A percentile compares a stretch with the other conserved stretches of the same genome.
Evolutionary conservation across 1,140 invertebrate species (phyloP).

Genomic region (Centruroides sculpturatus): DNA sequence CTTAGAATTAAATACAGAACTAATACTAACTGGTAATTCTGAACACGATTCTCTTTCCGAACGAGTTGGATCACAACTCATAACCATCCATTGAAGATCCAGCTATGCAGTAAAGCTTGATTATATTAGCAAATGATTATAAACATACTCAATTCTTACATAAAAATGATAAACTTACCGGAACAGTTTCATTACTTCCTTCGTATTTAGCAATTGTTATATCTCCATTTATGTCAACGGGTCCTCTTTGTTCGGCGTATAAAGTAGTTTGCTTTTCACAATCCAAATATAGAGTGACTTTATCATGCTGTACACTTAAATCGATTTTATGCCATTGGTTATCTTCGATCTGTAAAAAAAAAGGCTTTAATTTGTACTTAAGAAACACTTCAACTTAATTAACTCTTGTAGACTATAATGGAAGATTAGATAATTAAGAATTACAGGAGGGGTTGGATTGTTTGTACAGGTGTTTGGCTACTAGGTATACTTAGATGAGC

Average conservation of each 20-base stretch:
- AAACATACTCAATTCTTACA: neutral
- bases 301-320: conserved; percentile 49
- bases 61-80: conserved; percentile 57
- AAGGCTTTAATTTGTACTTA: conserved; percentile 1
- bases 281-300: conserved; percentile 51
- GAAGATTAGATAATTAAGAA: no score
- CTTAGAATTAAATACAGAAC: no score
- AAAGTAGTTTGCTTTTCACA: conserved; percentile 37
- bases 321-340: conserved; percentile 67
- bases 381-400: neutral
- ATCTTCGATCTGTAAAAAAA: conserved; percentile 48
- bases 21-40: conserved; percentile 40
- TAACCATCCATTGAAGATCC: conserved; percentile 63
- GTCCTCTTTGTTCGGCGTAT: conserved; percentile 37
- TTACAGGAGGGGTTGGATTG: no score
- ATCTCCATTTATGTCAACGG: conserved; percentile 48
- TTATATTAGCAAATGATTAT: conserved; percentile 4
- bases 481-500: no score
- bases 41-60: conserved; percentile 52
- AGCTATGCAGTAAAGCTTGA: conserved; percentile 37
- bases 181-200: conserved; percentile 39
- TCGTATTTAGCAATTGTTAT: conserved; percentile 46
- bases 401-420: neutral
- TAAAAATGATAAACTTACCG: conserved; percentile 35
- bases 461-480: no score